phyloP scores from a whole-genome alignment of 2,888 invertebrate genomes.

The Hirudinaria manillensis region DNA sequence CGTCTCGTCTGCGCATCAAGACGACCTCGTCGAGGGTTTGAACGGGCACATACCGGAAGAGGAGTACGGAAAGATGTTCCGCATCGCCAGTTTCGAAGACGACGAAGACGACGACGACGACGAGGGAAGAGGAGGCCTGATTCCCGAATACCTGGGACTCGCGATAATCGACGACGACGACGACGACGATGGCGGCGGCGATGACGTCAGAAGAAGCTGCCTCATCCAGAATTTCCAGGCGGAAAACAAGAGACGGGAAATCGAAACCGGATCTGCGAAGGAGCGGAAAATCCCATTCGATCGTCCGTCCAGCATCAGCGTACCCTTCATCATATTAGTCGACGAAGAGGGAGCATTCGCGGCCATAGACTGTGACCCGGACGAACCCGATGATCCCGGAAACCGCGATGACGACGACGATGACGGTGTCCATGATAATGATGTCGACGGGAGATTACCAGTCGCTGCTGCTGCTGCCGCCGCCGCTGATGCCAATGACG shows the following conservation, averaged over 20 bases:
- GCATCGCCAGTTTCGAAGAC: background rate
- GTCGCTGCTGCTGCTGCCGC: no score
- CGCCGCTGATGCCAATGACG: background rate
- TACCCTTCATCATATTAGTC: slow-evolving; percentile 7
- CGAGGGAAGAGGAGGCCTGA: background rate
- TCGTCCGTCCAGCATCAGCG: background rate
- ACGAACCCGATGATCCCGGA: no score
- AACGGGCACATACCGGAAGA: background rate
- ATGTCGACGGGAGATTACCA: no score
- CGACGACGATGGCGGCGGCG: background rate
- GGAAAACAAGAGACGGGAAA: no score
- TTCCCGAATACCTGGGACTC: background rate
- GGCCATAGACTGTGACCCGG: slow-evolving; percentile 7
- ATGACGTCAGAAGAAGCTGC: no score
- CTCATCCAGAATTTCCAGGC: background rate
- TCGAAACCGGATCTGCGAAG: background rate
- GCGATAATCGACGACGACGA: slow-evolving; percentile 2
- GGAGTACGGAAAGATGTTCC: background rate
- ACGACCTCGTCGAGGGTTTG: background rate
- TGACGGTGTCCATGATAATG: no score
- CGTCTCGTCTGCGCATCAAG: background rate
- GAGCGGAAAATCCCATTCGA: background rate
- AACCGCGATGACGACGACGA: no score
- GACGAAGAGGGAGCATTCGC: background rate
- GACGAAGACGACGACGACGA: slow-evolving; percentile 17